Base-by-base conservation (phyloP, 2,113 vertebrate genomes). In the Apaloderma vittatum region DNA sequence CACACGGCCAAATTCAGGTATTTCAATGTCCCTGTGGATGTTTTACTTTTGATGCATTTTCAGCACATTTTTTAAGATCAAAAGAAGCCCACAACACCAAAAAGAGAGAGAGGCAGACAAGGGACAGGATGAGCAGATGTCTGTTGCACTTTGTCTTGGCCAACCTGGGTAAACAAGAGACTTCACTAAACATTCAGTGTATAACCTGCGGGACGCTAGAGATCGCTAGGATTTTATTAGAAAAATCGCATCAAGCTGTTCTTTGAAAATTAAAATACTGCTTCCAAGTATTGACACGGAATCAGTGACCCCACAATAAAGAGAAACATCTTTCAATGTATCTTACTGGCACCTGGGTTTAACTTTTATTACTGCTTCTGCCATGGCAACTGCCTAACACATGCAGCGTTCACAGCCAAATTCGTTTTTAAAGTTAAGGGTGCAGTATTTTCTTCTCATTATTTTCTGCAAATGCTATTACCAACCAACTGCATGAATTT, bases 261-360 rank as follows among this genome's bases (percentile, higher is more conserved):
- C 63, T 71, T 23, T 74, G 32, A 81, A 77, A 92, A 84, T 27
- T 4, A 73, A 70, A 90, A 13, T 45, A 66, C 6, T 78, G 66
- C 66, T 89, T 92, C 49, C 6, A 76, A 86, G n/a, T 20, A 11
- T 8, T 90, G 45, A 86, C 61, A 66, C 27, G 34, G 26, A 61
- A 72, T 22, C 67, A 67, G 72, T 40, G 24, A 75, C 9, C 36
- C 18, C 71, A 79, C 52, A 92, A 93, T 20, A 92, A 85, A 90
- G 49, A 63, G 8, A 82, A 75, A 76, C 37, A 77, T 61, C 57
- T 82, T 62, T 43, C 40, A 78, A 32, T 24, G 3, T 17, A 67
- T 70, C 13, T 85, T 67, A 52, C 8, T 82, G 32, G 49, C 37
- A 88, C 14, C 37, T 48, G n/a, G 32, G 9, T 94, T 67, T 36